Evolutionary conservation across 2,113 vertebrate species (phyloP), one percentile per base, ranked within the genome.

Genomic region (Alosa alosa): DNA sequence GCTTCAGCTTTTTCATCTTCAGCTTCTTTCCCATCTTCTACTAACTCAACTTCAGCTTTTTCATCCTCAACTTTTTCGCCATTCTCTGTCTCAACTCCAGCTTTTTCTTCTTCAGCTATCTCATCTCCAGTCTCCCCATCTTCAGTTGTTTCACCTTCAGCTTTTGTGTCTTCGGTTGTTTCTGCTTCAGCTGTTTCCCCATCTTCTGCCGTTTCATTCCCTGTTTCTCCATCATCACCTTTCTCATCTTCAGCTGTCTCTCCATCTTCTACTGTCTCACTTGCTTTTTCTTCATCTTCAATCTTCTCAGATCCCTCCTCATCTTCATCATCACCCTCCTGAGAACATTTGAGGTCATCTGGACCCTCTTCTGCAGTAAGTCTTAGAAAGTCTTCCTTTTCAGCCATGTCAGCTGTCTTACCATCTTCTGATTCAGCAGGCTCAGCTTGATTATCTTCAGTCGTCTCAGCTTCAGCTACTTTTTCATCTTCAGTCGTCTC

Each of bases 121-220:
- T 83, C 84, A 20, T 82, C 81, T 82, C 89, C 44, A 17, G 64
- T 13, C 15, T 82, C 41, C 17, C 82, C 86, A 17, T 82, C 84
- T 8, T 88, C 46, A 55, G 5, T 75, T 81, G 45, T 55, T 72
- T 82, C 82, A 75, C 50, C 82, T 5, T 82, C 85, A 81, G 81
- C 20, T 68, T 20, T 72, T 13, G 82, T 49, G 1, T 81, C 52
- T 20, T 52, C 81, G 68, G 9, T 45, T 49, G 84, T 13, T 57
- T 82, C 50, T 10, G 9, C 52, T 60, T 31, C 47, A 25, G 11
- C 85, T 3, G 47, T 81, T 41, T 89, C 83, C 39, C 87, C 75
- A 82, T 44, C 81, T 64, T 81, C 50, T 57, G 13, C 15, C 20
- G n/a, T 81, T 78, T 39, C 68, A 57, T 84, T 60, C 36, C 41